phyloP scores from a whole-genome alignment of 2,888 invertebrate species.

The Idaea aversata region DNA sequence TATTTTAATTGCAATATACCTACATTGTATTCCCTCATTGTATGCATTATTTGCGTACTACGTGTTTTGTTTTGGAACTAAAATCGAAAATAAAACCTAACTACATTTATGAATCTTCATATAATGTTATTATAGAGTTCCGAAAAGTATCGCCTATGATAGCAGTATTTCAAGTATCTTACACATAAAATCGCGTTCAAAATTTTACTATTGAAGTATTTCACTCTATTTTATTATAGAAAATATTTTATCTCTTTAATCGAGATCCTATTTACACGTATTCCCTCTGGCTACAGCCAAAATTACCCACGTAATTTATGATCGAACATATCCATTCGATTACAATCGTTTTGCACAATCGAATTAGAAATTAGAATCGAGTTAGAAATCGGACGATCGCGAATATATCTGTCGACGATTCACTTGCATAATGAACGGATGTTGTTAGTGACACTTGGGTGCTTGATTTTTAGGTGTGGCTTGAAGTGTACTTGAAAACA shows the following conservation, averaged over 20 bases:
- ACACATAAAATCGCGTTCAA: background rate
- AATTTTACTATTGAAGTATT: background rate
- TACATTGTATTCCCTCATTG: too few species aligned
- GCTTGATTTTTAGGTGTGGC: background rate
- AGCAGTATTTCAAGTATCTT: too few species aligned
- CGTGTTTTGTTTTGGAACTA: too few species aligned
- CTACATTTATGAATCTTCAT: too few species aligned
- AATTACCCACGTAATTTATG: conserved; percentile 21
- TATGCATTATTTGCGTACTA: too few species aligned
- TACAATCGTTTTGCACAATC: conserved; percentile 51
- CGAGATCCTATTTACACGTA: conserved; percentile 1
- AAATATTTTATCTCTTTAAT: background rate
- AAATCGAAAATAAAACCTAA: too few species aligned
- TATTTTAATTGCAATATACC: too few species aligned
- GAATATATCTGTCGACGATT: conserved; percentile 11
- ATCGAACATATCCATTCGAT: conserved; percentile 20
- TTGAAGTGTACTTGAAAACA: background rate
- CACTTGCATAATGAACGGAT: background rate
- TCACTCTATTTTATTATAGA: background rate
- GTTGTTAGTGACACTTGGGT: background rate
- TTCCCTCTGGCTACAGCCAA: conserved; percentile 12
- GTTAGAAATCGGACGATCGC: conserved; percentile 30
- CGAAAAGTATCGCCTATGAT: too few species aligned
- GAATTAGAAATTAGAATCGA: conserved; percentile 63
- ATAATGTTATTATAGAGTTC: too few species aligned